Evolutionary conservation across 1,140 invertebrate species (phyloP).

Genomic region (Pseudomyrmex sp.): DNA sequence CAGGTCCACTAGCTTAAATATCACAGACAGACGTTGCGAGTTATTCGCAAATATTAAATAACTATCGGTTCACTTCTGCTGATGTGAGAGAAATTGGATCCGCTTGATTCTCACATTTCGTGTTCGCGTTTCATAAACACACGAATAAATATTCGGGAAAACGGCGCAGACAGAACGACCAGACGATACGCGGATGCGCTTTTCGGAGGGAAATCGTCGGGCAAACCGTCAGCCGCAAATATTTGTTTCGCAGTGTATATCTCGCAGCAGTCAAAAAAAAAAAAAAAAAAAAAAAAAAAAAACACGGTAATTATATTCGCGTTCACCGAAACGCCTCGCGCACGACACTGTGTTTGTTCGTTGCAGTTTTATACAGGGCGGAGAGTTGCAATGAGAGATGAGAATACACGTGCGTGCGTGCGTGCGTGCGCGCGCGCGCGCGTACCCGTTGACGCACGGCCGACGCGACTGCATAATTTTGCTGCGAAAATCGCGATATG

Average conservation of each 20-base stretch:
- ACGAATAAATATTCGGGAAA: constrained; percentile 1
- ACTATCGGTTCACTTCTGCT: background rate
- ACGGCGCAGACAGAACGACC: background rate
- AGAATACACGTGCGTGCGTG: too few species aligned
- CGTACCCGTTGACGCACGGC: constrained; percentile 52
- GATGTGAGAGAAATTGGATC: background rate
- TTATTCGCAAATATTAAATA: background rate
- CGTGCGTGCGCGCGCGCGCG: background rate
- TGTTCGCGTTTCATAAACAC: background rate
- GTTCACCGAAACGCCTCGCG: constrained; percentile 45
- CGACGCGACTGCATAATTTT: constrained; percentile 62
- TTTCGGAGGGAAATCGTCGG: constrained; percentile 7
- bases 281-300: background rate
- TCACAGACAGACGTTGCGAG: background rate
- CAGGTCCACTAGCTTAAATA: background rate
- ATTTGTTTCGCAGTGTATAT: background rate
- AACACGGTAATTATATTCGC: constrained; percentile 68
- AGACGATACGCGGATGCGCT: background rate
- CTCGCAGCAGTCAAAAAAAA: too few species aligned
- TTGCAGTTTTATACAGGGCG: too few species aligned
- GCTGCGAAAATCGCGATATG: constrained; percentile 61
- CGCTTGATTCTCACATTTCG: background rate
- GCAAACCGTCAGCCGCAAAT: constrained; percentile 1
- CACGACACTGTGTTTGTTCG: background rate
- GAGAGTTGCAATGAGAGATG: too few species aligned